Base-by-base conservation (phyloP, 2,797 vertebrate genomes). In the Botia almorhae region DNA sequence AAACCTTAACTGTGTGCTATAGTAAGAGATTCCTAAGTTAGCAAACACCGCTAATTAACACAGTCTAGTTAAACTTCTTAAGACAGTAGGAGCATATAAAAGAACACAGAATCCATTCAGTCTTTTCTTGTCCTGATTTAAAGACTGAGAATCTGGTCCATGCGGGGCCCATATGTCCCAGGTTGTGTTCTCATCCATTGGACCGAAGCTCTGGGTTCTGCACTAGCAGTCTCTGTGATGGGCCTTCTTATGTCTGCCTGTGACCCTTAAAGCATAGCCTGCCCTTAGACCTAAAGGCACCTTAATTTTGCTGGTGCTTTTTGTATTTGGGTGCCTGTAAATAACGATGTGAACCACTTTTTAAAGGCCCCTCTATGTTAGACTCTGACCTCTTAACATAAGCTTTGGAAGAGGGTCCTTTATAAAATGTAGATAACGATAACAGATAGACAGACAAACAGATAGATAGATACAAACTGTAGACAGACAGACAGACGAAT, bases 321-420 rank as follows among this genome's bases (percentile, higher is more conserved):
- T 80, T 2, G 23, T 75, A 46, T 80, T 82, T 81, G 43, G 72
- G 29, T 67, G 48, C 72, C 67, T 26, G 13, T 76, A 72, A 74
- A 70, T 56, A 69, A 51, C n/a, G 2, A 33, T 55, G 19, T 3
- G 13, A 29, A 67, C 83, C n/a, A 74, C 61, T 69, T 70, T 78
- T 65, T 53, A 84, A 55, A 51, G 3, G 17, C 55, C 70, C 51
- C 78, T 82, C 81, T 72, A 73, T 83, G 74, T 69, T 74, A 21
- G n/a, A 69, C 46, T 71, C 63, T 73, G 61, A 79, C 69, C 82
- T 79, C 85, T 83, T 67, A 72, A 82, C 55, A 50, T 63, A 73
- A 78, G 26, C 82, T 82, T 78, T 83, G 51, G 79, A 85, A 53
- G 77, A 87, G 85, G 85, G 84, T 83, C 85, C 74, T 76, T 12